Evolutionary conservation across 2,888 invertebrate genomes (phyloP).

Genomic region (Geophilus truncorum): DNA sequence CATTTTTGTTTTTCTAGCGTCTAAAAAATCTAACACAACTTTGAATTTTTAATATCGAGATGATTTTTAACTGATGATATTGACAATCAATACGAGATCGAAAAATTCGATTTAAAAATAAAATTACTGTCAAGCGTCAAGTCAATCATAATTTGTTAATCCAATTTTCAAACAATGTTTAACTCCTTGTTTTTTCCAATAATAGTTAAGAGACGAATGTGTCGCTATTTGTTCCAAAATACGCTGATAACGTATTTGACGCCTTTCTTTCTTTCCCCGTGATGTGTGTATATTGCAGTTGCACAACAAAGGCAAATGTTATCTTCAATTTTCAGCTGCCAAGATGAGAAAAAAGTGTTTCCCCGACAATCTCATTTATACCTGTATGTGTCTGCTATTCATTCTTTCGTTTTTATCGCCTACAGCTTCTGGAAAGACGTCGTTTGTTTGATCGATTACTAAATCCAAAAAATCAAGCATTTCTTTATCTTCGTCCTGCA

Average conservation of each 20-base stretch:
- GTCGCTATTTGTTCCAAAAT: too few relatives aligned
- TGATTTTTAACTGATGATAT: too few relatives aligned
- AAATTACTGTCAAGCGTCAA: too few relatives aligned
- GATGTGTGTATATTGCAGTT: neutral
- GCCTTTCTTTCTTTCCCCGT: neutral
- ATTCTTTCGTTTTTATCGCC: constrained; percentile 9
- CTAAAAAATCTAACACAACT: too few relatives aligned
- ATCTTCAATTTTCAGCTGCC: neutral
- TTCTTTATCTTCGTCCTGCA: neutral
- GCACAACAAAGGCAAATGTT: neutral
- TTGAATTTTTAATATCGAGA: too few relatives aligned
- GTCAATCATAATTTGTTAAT: too few relatives aligned
- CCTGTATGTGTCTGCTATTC: neutral
- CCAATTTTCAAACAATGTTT: too few relatives aligned
- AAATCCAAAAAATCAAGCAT: constrained; percentile 16
- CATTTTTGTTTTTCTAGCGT: too few relatives aligned
- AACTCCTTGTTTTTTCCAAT: too few relatives aligned
- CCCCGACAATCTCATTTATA: neutral
- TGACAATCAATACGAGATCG: too few relatives aligned
- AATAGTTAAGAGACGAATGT: too few relatives aligned
- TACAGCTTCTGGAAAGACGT: neutral
- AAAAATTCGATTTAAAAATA: too few relatives aligned
- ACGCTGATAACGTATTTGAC: neutral
- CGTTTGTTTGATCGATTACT: constrained; percentile 16
- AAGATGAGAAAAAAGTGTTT: neutral